Percentiles rank a stretch among this genome's conserved stretches.
These are phyloP conservation scores for Drosophila setifemur DNA, from an alignment of 1,140 invertebrate genomes.

Conservation along the genomic window DNA sequence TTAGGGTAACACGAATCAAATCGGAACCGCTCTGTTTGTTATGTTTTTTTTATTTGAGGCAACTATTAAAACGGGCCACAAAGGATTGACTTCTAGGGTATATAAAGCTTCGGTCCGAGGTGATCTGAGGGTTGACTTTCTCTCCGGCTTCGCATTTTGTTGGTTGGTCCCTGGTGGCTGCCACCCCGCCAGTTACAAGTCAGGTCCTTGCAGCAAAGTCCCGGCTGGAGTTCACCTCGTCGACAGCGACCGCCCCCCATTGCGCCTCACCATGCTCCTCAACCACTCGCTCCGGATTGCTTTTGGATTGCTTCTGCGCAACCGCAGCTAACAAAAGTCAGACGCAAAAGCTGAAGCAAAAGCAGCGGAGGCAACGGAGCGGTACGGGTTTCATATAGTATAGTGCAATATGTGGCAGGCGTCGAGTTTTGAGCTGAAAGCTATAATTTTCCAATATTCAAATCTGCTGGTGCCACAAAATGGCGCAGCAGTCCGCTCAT, in stretches of 20 bases:
- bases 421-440: slow-evolving; percentile 23
- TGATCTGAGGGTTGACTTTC: background rate
- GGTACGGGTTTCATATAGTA: background rate
- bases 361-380: slow-evolving; percentile 1
- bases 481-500: slow-evolving; percentile 65
- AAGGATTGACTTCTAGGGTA: too few relatives aligned
- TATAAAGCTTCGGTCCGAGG: background rate
- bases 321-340: slow-evolving; percentile 73
- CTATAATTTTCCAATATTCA: slow-evolving; percentile 80
- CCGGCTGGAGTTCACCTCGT: slow-evolving; percentile 74
- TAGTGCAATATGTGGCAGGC: slow-evolving; percentile 35
- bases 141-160: background rate
- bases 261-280: slow-evolving; percentile 71
- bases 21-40: too few relatives aligned
- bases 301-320: slow-evolving; percentile 67
- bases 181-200: slow-evolving; percentile 60
- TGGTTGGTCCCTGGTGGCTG: background rate
- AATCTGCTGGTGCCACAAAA: slow-evolving; percentile 73
- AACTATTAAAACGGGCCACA: too few relatives aligned
- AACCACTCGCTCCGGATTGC: slow-evolving; percentile 62
- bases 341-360: slow-evolving; percentile 27
- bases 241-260: slow-evolving; percentile 55
- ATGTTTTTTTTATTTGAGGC: too few relatives aligned
- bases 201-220: slow-evolving; percentile 63
- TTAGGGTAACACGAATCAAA: too few relatives aligned